Conservation (phyloP, 1,140 invertebrate species). For the Musca domestica region DNA sequence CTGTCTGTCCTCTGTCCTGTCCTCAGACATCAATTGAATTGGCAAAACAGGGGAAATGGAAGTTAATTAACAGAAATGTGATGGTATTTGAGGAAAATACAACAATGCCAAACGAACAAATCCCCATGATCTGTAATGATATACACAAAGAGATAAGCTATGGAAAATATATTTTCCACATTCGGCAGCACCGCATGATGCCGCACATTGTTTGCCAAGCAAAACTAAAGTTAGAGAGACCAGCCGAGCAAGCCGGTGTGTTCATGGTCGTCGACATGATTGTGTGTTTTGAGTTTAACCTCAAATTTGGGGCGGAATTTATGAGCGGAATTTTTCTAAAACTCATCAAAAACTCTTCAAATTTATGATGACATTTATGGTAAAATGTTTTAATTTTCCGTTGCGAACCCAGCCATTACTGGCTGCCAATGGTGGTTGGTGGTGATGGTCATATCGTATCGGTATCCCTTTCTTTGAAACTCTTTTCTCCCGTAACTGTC, state of each 20-base stretch:
- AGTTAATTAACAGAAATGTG: constrained; percentile 18
- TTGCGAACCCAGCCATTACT: too few species aligned
- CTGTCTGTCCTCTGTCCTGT: not conserved
- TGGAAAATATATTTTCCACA: too few species aligned
- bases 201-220: not conserved
- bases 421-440: too few species aligned
- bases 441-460: too few species aligned
- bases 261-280: not conserved
- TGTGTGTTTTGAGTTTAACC: constrained; percentile 4
- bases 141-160: constrained; percentile 7
- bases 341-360: constrained; percentile 19
- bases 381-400: too few species aligned
- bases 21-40: not conserved
- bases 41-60: not conserved
- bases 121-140: constrained; percentile 11
- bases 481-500: too few species aligned
- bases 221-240: constrained; percentile 1
- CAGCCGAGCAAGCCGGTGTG: too few species aligned
- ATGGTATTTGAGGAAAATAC: constrained; percentile 14
- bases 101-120: not conserved
- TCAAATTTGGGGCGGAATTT: constrained; percentile 12
- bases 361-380: constrained; percentile 7
- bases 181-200: not conserved
- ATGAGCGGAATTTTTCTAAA: constrained; percentile 1
- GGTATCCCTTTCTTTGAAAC: too few species aligned